phyloP scores from a whole-genome alignment of 64 coral and sea anemone species.

The Pocillopora verrucosa region DNA sequence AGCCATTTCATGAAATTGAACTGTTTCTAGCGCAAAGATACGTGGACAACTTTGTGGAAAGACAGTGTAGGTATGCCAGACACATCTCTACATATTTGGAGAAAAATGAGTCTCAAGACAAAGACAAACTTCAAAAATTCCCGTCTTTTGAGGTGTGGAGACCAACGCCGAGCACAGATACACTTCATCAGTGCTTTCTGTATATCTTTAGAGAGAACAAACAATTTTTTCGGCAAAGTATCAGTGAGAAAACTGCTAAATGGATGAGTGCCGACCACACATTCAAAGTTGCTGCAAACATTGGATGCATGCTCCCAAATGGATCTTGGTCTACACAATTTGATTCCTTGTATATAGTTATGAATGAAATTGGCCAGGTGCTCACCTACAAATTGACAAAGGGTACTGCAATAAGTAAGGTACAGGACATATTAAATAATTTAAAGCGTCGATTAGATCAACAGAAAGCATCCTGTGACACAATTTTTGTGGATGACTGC shows the following conservation, averaged over 20 bases:
- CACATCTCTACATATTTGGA: background rate
- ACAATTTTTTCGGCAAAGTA: conserved; percentile 11
- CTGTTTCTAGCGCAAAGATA: conserved; percentile 29
- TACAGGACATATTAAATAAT: background rate
- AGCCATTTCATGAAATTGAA: conserved; percentile 21
- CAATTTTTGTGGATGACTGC: conserved; percentile 33
- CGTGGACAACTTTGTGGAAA: conserved; percentile 16
- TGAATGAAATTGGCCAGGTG: conserved; percentile 22
- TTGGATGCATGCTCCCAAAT: conserved; percentile 27
- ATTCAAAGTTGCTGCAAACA: conserved; percentile 35
- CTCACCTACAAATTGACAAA: conserved; percentile 19
- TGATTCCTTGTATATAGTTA: conserved; percentile 11
- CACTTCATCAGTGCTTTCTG: conserved; percentile 17
- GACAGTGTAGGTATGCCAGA: conserved; percentile 25
- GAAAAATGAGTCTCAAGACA: background rate
- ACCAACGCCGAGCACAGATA: background rate
- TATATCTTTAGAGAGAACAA: conserved; percentile 9
- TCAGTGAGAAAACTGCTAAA: conserved; percentile 6
- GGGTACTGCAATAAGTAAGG: conserved; percentile 7
- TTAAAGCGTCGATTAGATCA: background rate
- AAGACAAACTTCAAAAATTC: conserved; percentile 2
- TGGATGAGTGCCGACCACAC: conserved; percentile 39
- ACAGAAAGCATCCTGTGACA: background rate
- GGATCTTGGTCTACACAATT: conserved; percentile 11
- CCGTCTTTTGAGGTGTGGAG: conserved; percentile 8